A percentile compares a stretch with the other conserved stretches of the same genome.
Evolutionary conservation across 2,888 invertebrate species (phyloP).

Genomic region (Meliscaeva auricollis): DNA sequence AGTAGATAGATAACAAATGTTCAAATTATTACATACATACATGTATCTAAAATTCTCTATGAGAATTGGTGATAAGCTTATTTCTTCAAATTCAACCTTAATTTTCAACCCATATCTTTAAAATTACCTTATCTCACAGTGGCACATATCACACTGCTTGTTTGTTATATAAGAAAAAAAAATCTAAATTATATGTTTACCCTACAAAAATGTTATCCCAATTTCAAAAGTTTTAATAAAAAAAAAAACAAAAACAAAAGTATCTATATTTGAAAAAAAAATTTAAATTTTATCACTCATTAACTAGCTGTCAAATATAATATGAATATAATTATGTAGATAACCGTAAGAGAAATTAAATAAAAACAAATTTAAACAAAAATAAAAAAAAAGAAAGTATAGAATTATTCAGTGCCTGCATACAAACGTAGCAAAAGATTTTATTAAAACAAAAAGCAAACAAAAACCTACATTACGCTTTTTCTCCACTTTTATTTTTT

Average conservation of each 20-base stretch:
- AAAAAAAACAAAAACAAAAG: conserved; percentile 12
- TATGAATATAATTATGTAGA: conserved; percentile 56
- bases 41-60: conserved; percentile 29
- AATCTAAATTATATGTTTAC: conserved; percentile 27
- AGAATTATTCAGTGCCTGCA: conserved; percentile 74
- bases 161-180: conserved; percentile 37
- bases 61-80: conserved; percentile 35
- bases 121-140: conserved; percentile 45
- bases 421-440: conserved; percentile 63
- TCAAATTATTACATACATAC: conserved; percentile 32
- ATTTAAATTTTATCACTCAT: conserved; percentile 17
- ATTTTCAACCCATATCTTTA: conserved; percentile 39
- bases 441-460: conserved; percentile 9
- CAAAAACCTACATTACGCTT: conserved; percentile 18
- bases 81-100: conserved; percentile 18
- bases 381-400: conserved; percentile 28
- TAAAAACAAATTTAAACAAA: conserved; percentile 47
- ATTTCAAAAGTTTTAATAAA: conserved; percentile 32
- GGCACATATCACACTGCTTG: conserved; percentile 58
- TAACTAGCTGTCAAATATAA: conserved; percentile 46
- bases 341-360: conserved; percentile 54
- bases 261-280: conserved; percentile 2
- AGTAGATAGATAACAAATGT: conserved; percentile 36
- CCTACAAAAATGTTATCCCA: conserved; percentile 33
- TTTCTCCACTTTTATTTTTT: conserved; percentile 8